A percentile compares a stretch with the other conserved stretches of the same genome.
These are phyloP conservation scores for Drosophila pandora DNA, from an alignment of 1,140 invertebrate species.

Conservation along the genomic window DNA sequence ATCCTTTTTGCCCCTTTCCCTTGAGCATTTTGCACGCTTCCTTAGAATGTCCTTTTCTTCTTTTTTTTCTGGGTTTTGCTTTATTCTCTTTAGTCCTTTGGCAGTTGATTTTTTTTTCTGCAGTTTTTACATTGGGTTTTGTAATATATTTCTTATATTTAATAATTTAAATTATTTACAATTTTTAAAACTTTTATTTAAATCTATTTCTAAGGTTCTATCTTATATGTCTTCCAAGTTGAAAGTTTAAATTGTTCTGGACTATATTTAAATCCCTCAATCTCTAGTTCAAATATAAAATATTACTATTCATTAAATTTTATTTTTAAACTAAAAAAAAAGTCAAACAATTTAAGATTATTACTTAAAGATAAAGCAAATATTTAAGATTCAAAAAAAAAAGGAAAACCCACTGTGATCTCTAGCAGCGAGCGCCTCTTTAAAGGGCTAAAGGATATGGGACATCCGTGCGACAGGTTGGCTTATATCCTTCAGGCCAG, in stretches of 20 bases:
- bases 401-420: constrained; percentile 13
- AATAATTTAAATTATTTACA: no score
- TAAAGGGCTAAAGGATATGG: constrained; percentile 52
- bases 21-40: constrained; percentile 17
- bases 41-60: not conserved
- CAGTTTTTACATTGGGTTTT: constrained; percentile 4
- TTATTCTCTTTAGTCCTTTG: constrained; percentile 56
- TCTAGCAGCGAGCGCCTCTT: constrained; percentile 10
- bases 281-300: no score
- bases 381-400: not conserved
- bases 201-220: no score
- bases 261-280: no score
- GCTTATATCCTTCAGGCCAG: constrained; percentile 40
- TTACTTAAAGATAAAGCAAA: no score
- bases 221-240: no score
- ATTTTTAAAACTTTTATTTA: no score
- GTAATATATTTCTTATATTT: no score
- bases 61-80: constrained; percentile 23
- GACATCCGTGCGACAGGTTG: constrained; percentile 57
- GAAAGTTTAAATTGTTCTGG: no score
- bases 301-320: no score
- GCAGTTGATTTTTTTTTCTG: constrained; percentile 25
- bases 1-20: not conserved
- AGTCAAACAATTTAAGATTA: no score
- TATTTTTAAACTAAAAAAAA: no score